These are phyloP conservation scores for Trachelus tabidus DNA, from an alignment of 2,888 invertebrate genomes.

Conservation along the genomic window DNA sequence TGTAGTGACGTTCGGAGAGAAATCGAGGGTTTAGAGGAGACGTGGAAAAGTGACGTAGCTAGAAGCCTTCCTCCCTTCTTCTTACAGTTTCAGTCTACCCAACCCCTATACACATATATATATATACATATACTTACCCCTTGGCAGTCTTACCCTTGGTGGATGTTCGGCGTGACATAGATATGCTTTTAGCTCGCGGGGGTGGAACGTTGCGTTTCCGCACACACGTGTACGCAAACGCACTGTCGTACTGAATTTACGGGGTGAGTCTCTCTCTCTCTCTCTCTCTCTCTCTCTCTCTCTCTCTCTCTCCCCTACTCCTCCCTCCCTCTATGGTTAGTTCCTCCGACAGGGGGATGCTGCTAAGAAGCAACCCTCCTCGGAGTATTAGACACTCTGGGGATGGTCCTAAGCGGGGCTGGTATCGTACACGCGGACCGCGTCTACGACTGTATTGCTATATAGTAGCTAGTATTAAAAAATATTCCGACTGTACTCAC, in stretches of 20 bases:
- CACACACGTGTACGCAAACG: constrained; percentile 38
- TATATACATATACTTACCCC: background rate
- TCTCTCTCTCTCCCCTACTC: too few relatives aligned
- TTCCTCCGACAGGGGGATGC: background rate
- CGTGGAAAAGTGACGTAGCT: constrained; percentile 21
- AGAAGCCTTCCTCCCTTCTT: constrained; percentile 29
- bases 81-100: constrained; percentile 14
- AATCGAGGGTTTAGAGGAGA: constrained; percentile 8
- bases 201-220: constrained; percentile 54
- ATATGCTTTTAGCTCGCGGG: constrained; percentile 65
- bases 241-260: constrained; percentile 2
- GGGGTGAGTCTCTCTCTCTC: background rate
- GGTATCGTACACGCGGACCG: background rate
- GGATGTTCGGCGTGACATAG: constrained; percentile 59
- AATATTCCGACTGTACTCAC: background rate
- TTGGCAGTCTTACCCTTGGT: background rate
- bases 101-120: constrained; percentile 20
- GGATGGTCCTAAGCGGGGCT: background rate
- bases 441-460: background rate
- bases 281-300: too few relatives aligned
- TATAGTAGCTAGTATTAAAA: background rate
- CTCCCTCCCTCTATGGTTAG: background rate
- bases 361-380: background rate
- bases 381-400: background rate
- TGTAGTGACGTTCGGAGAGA: background rate